These are phyloP conservation scores for Alosa alosa DNA, from an alignment of 2,113 vertebrate species.

Conservation along the genomic window DNA sequence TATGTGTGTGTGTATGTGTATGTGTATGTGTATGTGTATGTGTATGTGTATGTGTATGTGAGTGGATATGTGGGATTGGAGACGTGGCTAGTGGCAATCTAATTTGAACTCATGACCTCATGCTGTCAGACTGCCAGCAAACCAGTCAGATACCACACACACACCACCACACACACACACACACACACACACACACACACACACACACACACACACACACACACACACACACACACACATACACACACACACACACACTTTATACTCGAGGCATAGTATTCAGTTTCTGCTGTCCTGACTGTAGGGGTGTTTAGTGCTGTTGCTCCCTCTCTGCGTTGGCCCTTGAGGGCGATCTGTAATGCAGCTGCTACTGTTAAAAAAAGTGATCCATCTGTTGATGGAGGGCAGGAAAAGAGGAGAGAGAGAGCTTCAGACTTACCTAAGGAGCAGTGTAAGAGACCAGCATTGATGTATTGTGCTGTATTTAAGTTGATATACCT, in stretches of 20 bases:
- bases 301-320: constrained; percentile 22
- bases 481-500: constrained; percentile 48
- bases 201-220: not conserved
- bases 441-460: not conserved
- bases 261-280: constrained; percentile 33
- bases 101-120: not conserved
- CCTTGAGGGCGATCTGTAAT: not conserved
- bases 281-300: constrained; percentile 32
- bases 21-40: constrained; percentile 9
- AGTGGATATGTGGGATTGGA: constrained; percentile 18
- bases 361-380: constrained; percentile 50
- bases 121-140: constrained; percentile 6
- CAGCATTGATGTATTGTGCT: constrained; percentile 18
- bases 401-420: constrained; percentile 25
- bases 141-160: not conserved
- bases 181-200: not conserved
- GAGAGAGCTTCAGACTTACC: not conserved
- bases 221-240: not conserved
- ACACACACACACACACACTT: constrained; percentile 7
- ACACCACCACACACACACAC: too few relatives aligned
- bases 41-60: constrained; percentile 30
- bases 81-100: constrained; percentile 17
- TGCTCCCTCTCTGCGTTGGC: not conserved
- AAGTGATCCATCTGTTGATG: constrained; percentile 43
- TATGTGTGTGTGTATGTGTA: constrained; percentile 5